Evolutionary conservation across 2,113 vertebrate genomes (phyloP).

Genomic region (Arvicanthis niloticus): DNA sequence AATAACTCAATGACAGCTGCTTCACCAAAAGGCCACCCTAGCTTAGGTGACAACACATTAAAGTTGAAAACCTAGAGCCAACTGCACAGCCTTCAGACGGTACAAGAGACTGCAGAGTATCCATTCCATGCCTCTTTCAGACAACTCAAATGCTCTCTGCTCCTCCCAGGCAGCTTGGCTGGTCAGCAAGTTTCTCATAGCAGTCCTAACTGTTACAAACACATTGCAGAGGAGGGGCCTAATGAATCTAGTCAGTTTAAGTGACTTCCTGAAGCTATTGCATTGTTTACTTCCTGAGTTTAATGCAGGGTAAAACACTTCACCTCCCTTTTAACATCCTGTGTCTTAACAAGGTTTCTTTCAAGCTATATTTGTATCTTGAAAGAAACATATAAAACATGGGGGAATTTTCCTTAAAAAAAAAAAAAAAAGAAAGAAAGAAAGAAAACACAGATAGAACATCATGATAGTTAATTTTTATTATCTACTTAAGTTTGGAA

Average conservation of each 20-base stretch:
- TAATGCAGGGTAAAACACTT: background rate
- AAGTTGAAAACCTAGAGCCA: background rate
- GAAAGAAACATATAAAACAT: background rate
- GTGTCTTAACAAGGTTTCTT: background rate
- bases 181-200: background rate
- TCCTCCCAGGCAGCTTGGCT: background rate
- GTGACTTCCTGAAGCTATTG: background rate
- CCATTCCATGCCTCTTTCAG: background rate
- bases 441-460: background rate
- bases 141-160: background rate
- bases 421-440: background rate
- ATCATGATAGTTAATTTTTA: background rate
- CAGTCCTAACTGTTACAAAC: background rate
- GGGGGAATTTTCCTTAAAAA: background rate
- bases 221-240: background rate
- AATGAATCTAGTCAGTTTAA: background rate
- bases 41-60: background rate
- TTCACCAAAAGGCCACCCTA: background rate
- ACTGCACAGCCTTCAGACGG: background rate
- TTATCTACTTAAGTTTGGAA: background rate
- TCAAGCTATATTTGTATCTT: background rate
- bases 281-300: background rate
- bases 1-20: background rate
- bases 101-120: too few relatives aligned
- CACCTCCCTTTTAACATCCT: background rate